A percentile compares a stretch with the other conserved stretches of the same genome.
phyloP scores from a whole-genome alignment of 2,888 invertebrate species.

The Leptopilina myrica region DNA sequence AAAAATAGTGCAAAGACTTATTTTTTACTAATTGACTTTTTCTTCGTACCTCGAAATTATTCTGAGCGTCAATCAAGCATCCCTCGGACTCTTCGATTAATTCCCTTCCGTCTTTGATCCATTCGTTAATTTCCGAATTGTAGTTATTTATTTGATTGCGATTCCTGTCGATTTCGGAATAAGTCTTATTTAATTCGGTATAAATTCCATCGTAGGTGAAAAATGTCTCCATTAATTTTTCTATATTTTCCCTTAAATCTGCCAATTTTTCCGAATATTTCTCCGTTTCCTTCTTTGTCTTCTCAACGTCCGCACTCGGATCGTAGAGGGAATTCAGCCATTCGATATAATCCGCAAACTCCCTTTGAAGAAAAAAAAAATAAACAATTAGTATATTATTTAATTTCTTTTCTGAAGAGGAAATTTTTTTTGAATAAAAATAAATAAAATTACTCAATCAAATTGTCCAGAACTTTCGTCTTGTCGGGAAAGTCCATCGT shows the following conservation, averaged over 20 bases:
- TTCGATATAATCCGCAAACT: conserved; percentile 64
- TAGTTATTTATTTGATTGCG: conserved; percentile 60
- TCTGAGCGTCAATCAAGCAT: conserved; percentile 77
- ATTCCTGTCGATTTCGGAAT: conserved; percentile 57
- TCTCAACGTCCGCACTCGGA: conserved; percentile 63
- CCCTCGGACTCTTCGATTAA: conserved; percentile 78
- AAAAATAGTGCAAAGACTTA: too few species aligned
- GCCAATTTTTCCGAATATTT: conserved; percentile 64
- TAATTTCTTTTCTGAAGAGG: neutral
- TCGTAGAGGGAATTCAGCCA: conserved; percentile 68
- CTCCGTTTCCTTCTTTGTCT: conserved; percentile 59
- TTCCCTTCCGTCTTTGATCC: conserved; percentile 77
- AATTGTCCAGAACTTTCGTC: conserved; percentile 71
- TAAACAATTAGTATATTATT: neutral
- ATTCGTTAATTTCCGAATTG: conserved; percentile 76
- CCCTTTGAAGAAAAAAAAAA: conserved; percentile 12
- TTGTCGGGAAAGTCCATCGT: conserved; percentile 69
- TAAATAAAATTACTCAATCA: conserved; percentile 65
- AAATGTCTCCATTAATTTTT: conserved; percentile 68
- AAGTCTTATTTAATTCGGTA: conserved; percentile 66
- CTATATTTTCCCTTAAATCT: conserved; percentile 63
- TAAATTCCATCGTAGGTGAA: conserved; percentile 70
- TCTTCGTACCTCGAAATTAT: conserved; percentile 73
- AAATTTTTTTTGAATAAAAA: neutral
- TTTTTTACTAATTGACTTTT: too few species aligned